Evolutionary conservation across 2,797 vertebrate genomes (phyloP), one percentile per base, ranked within the genome.

Genomic region (Knipowitschia caucasica): DNA sequence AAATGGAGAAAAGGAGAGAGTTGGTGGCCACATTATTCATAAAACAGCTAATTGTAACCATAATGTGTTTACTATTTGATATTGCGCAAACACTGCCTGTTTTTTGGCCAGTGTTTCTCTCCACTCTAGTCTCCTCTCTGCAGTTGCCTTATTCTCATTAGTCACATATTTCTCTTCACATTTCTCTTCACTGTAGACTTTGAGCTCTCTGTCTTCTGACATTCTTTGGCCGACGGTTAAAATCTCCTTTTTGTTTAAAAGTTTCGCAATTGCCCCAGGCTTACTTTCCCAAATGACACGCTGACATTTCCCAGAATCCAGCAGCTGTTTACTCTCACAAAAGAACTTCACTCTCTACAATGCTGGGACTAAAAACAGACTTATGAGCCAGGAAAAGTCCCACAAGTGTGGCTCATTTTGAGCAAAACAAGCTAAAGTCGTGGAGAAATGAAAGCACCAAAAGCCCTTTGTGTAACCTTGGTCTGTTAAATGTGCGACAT

Each of bases 171-270:
- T 30, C 3, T 2, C 27, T 7, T 11, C 44, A 20, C 15, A 7
- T 7, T 31, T 3, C 5, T 15, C 9, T 30, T 27, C 29, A 47
- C 20, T 11, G 1, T 5, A 18, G 10, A 18, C 26, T 18, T 47
- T 47, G 44, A 30, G 15, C 27, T 14, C 40, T 0, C 11, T 12
- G n/a, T 7, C 4, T 27, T 2, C 26, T 46, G 17, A 46, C 44
- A 46, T 46, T 30, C 26, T 46, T 12, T 18, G 44, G 44, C 25
- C 26, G 9, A 12, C 12, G 43, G 29, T 47, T 6, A 47, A 47
- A 47, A 47, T 30, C 27, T 7, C 9, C 4, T 18, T 47, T 17
- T 30, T 47, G 44, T 47, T 47, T 30, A 30, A 31, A 47, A 12
- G 44, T 30, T 27, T 26, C 21, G 4, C 44, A 29, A 10, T 10